Base-by-base conservation (phyloP, 2,797 vertebrate genomes). In the Clangula hyemalis region DNA sequence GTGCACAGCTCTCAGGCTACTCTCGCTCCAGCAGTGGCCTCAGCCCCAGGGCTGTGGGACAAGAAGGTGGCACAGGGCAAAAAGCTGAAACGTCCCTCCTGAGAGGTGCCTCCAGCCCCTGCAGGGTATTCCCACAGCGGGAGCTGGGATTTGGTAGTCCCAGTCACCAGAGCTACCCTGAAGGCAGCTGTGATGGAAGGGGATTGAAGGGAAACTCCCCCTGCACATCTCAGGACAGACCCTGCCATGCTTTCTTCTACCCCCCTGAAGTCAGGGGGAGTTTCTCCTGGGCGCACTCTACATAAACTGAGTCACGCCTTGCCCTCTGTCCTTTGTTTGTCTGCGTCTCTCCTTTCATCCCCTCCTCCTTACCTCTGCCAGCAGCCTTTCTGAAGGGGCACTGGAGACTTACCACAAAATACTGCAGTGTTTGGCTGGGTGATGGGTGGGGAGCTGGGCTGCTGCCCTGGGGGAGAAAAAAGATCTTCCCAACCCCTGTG, bases 261-360 rank as follows among this genome's bases (percentile, higher is more conserved):
- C 3, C 8, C 0, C 0, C 58, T 1, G 1, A 38, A 34, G 36
- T 1, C 0, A 1, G 15, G 22, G 28, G 66, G 28, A 76, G 45
- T 7, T 70, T 47, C 57, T 85, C 47, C 68, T 3, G 5, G 49
- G 68, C 60, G 21, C 21, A 64, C 39, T 53, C 56, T 32, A 4
- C 79, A 18, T 18, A 85, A 77, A 91, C 22, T n/a, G 6, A 49
- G 47, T 10, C 15, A 13, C 54, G 6, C 53, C 54, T 49, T 56
- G 8, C 65, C 71, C 30, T 76, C 71, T 43, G 38, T 39, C 71
- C 81, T 90, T 74, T 77, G 51, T 56, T 71, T 74, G 24, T 27
- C 75, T 43, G 14, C 34, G 61, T 45, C 75, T 66, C 85, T 53
- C 28, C 38, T 68, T 56, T 24, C 61, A 16, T 36, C 14, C 34